Evolutionary conservation across 2,113 vertebrate species (phyloP), one percentile per base, ranked within the genome.

Genomic region (Kryptolebias marmoratus): DNA sequence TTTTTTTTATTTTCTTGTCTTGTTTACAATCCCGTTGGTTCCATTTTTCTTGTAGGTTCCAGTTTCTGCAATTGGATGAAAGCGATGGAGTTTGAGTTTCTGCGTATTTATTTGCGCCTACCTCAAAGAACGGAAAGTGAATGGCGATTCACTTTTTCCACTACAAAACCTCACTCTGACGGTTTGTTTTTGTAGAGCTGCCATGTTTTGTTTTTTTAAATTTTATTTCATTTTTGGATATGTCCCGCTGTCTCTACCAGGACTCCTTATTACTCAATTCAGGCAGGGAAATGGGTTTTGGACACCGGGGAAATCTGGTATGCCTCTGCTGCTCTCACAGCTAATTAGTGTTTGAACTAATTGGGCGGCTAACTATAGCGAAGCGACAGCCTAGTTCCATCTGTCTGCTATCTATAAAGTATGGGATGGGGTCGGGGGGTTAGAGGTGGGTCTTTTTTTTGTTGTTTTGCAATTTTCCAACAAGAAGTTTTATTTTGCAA

Each of bases 281-380:
- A 62, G 80, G 87, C 84, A 80, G 64, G 77, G 78, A 86, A 88
- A 82, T 50, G 49, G 67, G 77, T 89, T 83, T 75, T 27, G 32
- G 83, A 69, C 89, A 72, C 89, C 9, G 6, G 89, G 90, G 92
- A 90, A 90, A 90, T 88, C 83, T 84, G 79, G 31, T 79, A 45
- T 13, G 56, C 84, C 77, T 88, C 77, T 79, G 80, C 81, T 85
- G 68, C 89, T 86, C 87, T 87, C 88, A 77, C 57, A 87, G 88
- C 92, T 93, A 90, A 94, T 94, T 94, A 93, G 75, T 47, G 72
- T 81, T 80, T 93, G 92, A 88, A 87, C 91, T 94, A 94, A 94
- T 94, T 94, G 91, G 65, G 52, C 57, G 39, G 72, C 92, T 94
- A 94, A 93, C 80, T 94, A 93, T 94, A 92, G 93, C 86, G 48